A percentile compares a stretch with the other conserved stretches of the same genome.
Evolutionary conservation across 2,888 invertebrate species (phyloP).

Genomic region (Argyra leucocephala): DNA sequence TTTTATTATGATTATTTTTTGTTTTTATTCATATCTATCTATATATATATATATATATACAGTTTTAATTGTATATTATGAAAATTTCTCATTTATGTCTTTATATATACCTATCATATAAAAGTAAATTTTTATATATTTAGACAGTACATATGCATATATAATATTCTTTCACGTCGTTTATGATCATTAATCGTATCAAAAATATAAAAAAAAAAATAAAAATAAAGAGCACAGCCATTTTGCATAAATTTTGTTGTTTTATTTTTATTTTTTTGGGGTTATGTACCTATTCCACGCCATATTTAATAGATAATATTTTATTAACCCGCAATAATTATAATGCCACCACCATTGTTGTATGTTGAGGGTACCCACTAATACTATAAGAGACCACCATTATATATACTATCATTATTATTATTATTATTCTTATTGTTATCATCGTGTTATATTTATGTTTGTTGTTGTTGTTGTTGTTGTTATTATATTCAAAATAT

Average conservation of each 20-base stretch:
- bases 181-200: slow-evolving; percentile 3
- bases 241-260: background rate
- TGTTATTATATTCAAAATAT: too few relatives aligned
- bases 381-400: background rate
- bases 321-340: background rate
- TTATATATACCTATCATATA: background rate
- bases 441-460: background rate
- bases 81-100: background rate
- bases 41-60: too few relatives aligned
- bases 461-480: background rate
- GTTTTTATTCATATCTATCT: too few relatives aligned
- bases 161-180: background rate
- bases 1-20: background rate
- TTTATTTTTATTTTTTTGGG: background rate
- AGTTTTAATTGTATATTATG: background rate
- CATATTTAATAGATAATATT: slow-evolving; percentile 6
- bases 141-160: too few relatives aligned
- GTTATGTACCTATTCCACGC: slow-evolving; percentile 6
- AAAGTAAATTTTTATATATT: background rate
- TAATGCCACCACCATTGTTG: background rate
- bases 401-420: too few relatives aligned
- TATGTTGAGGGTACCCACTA: too few relatives aligned
- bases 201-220: background rate
- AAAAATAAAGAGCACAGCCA: background rate
- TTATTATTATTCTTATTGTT: too few relatives aligned